These are phyloP conservation scores for Clamator glandarius DNA, from an alignment of 2,797 vertebrate genomes.

Conservation along the genomic window DNA sequence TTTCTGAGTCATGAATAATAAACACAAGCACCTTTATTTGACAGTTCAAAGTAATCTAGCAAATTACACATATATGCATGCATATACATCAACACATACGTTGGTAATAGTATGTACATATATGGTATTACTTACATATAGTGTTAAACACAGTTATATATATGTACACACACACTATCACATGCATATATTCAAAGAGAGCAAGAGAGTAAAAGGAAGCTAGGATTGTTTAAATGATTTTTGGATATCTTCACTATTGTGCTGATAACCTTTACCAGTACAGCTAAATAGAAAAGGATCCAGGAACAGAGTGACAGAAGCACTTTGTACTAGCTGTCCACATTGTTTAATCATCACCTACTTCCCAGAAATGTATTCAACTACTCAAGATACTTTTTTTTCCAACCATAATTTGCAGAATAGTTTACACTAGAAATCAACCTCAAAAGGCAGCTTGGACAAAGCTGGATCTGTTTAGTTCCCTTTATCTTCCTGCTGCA, in stretches of 20 bases:
- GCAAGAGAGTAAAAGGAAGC: neutral
- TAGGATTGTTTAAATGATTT: neutral
- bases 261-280: neutral
- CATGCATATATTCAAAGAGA: neutral
- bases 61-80: neutral
- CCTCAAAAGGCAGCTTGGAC: neutral
- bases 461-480: neutral
- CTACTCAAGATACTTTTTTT: neutral
- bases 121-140: neutral
- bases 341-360: neutral
- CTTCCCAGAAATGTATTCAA: neutral
- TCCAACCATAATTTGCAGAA: neutral
- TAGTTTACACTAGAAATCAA: neutral
- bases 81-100: neutral
- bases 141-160: neutral
- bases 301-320: neutral
- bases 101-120: neutral
- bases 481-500: neutral
- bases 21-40: conserved; percentile 56
- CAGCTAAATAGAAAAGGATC: neutral
- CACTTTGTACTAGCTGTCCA: neutral
- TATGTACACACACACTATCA: neutral
- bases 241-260: neutral
- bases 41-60: conserved; percentile 57
- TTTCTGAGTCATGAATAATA: conserved; percentile 66